These are phyloP conservation scores for Lycophotia porphyrea DNA, from an alignment of 2,888 invertebrate species.

Conservation along the genomic window DNA sequence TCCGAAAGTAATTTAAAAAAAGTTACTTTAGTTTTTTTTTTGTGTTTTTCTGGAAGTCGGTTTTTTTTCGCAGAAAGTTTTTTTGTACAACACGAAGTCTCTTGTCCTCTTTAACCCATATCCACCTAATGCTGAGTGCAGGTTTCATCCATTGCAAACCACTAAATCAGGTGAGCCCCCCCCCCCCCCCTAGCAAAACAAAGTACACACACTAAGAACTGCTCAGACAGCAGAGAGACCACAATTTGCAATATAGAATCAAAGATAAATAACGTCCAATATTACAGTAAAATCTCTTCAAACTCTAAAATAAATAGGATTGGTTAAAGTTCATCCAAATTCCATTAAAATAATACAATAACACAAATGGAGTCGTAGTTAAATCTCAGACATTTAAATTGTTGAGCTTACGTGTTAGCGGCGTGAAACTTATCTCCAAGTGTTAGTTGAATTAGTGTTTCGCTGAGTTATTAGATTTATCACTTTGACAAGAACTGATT, in stretches of 20 bases:
- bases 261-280: constrained; percentile 21
- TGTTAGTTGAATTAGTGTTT: constrained; percentile 65
- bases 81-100: no score
- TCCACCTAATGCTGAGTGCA: background rate
- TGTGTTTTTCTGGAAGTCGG: no score
- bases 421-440: constrained; percentile 57
- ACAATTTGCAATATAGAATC: no score
- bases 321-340: constrained; percentile 45
- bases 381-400: constrained; percentile 62
- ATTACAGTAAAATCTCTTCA: constrained; percentile 9
- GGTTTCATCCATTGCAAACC: background rate
- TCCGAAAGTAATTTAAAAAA: no score
- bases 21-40: no score
- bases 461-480: constrained; percentile 70
- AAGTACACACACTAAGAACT: background rate
- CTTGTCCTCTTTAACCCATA: background rate
- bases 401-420: constrained; percentile 51
- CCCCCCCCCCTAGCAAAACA: background rate
- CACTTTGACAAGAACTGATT: constrained; percentile 72
- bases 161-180: background rate
- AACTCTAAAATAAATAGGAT: constrained; percentile 29
- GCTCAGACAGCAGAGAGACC: background rate
- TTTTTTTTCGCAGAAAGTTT: no score
- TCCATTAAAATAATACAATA: constrained; percentile 60
- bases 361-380: constrained; percentile 55